These are phyloP conservation scores for Patella caerulea DNA, from an alignment of 2,888 invertebrate species.

Conservation along the genomic window DNA sequence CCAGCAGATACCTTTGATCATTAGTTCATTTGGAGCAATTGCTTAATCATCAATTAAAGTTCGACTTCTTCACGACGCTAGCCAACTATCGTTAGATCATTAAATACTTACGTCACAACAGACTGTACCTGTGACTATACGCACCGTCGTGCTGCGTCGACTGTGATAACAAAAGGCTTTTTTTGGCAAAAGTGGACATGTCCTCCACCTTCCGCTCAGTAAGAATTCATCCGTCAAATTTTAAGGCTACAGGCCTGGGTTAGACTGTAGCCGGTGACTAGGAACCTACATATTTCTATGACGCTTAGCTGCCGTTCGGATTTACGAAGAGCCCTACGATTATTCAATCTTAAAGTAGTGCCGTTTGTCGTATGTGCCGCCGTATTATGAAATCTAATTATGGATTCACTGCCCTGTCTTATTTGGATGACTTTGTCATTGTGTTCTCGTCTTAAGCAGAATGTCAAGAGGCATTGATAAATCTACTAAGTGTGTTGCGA, in stretches of 20 bases:
- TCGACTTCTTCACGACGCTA: not conserved
- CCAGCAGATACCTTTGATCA: not conserved
- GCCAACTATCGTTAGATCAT: not conserved
- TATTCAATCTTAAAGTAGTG: not conserved
- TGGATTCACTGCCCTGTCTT: not conserved
- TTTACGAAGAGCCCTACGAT: not conserved
- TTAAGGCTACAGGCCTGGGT: not conserved
- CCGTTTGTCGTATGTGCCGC: not conserved
- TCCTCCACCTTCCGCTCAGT: constrained; percentile 6
- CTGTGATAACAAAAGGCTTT: not conserved
- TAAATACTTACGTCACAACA: not conserved
- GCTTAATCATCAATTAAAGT: not conserved
- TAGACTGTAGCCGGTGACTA: not conserved
- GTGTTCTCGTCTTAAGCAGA: not conserved
- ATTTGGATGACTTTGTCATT: not conserved
- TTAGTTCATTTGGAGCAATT: not conserved
- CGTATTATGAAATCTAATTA: not conserved
- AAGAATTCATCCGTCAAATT: constrained; percentile 14
- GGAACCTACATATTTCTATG: not conserved
- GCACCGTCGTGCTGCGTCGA: not conserved
- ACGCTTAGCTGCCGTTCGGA: not conserved
- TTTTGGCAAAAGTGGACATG: not conserved
- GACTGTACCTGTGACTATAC: not conserved
- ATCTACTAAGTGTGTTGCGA: not conserved
- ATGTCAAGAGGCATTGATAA: not conserved